phyloP scores from a whole-genome alignment of 1,140 invertebrate genomes.

The Acromyrmex echinatior region DNA sequence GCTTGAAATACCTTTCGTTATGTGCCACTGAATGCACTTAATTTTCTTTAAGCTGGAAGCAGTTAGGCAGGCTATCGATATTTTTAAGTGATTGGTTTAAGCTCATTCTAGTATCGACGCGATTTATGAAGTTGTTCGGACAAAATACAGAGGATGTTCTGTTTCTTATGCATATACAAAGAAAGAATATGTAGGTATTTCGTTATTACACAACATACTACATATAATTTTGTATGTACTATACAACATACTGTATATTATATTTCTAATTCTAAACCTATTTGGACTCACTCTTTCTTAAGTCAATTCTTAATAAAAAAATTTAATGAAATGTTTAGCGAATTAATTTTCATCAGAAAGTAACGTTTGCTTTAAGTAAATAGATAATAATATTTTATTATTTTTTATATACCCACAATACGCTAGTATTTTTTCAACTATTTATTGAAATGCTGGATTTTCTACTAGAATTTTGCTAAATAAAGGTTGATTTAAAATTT shows the following conservation, averaged over 20 bases:
- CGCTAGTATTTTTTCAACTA: neutral
- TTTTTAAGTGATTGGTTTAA: slow-evolving; percentile 45
- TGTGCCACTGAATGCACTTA: slow-evolving; percentile 50
- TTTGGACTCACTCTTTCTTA: neutral
- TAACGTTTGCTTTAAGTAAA: neutral
- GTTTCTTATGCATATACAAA: neutral
- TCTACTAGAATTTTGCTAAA: neutral
- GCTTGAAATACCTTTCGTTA: slow-evolving; percentile 48
- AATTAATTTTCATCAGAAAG: neutral
- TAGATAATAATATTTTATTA: neutral
- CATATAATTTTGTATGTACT: neutral
- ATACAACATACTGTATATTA: neutral
- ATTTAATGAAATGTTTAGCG: neutral
- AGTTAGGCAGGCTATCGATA: slow-evolving; percentile 30
- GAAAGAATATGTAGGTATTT: neutral
- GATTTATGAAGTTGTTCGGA: neutral
- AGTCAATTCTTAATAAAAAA: neutral
- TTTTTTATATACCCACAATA: neutral
- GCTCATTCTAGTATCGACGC: neutral
- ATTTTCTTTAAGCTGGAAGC: slow-evolving; percentile 31
- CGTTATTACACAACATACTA: neutral
- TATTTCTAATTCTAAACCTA: neutral
- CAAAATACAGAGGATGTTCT: neutral
- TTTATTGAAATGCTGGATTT: neutral
- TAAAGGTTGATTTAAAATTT: slow-evolving; percentile 1